Evolutionary conservation across 2,888 invertebrate species (phyloP).

Genomic region (Elmis aenea): DNA sequence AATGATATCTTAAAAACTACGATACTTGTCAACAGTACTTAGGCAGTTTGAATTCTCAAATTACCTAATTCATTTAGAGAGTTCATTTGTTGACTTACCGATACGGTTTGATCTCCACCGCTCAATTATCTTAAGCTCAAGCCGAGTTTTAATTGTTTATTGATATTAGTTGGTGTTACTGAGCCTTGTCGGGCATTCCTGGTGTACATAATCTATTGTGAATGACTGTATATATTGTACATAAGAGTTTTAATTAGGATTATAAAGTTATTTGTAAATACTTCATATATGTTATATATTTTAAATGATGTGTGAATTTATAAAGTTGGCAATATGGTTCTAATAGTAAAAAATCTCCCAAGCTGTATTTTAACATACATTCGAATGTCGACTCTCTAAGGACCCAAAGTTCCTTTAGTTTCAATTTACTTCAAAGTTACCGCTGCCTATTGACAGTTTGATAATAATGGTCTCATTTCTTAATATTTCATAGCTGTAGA

Average conservation of each 20-base stretch:
- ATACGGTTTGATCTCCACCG: slow-evolving; percentile 41
- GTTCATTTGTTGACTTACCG: slow-evolving; percentile 16
- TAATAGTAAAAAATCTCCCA: slow-evolving; percentile 33
- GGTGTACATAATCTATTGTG: slow-evolving; percentile 38
- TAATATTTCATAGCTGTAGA: too few relatives aligned
- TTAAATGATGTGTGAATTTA: slow-evolving; percentile 44
- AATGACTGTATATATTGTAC: slow-evolving; percentile 43
- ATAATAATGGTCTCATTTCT: neutral
- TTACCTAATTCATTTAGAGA: slow-evolving; percentile 5
- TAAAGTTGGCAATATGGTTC: slow-evolving; percentile 43
- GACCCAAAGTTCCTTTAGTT: slow-evolving; percentile 14
- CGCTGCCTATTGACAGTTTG: slow-evolving; percentile 5
- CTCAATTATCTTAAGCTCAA: slow-evolving; percentile 34
- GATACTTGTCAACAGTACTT: slow-evolving; percentile 17
- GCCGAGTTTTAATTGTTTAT: slow-evolving; percentile 28
- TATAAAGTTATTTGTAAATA: slow-evolving; percentile 26
- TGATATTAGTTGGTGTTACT: slow-evolving; percentile 34
- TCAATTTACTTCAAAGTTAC: slow-evolving; percentile 16
- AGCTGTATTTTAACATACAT: slow-evolving; percentile 20
- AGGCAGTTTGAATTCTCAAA: slow-evolving; percentile 15
- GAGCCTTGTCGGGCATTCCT: slow-evolving; percentile 42
- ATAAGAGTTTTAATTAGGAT: slow-evolving; percentile 42
- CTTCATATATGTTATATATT: slow-evolving; percentile 34
- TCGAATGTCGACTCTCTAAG: slow-evolving; percentile 5
- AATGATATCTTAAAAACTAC: slow-evolving; percentile 16